Base-by-base conservation (phyloP, 30 jellyfish, hydroid and myxozoan species). In the Cassiopea xamachana region DNA sequence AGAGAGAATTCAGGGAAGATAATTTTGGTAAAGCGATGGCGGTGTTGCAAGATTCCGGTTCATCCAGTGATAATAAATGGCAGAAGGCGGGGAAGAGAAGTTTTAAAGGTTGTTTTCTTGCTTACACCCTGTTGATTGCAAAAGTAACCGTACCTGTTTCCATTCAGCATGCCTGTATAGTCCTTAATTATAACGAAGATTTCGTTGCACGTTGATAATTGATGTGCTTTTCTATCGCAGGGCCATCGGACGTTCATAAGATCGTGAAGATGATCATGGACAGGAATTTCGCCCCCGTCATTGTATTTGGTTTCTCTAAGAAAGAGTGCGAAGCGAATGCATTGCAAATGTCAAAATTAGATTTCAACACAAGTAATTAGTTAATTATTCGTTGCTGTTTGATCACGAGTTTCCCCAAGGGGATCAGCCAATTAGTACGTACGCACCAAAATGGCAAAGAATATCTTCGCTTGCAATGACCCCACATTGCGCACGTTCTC, bases 301-400 rank as follows among this genome's bases (percentile, higher is more conserved):
- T 96, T 70, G 93, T 92, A 18, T 96, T 96, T 83, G 96, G 99
- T 43, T 96, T 96, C 74, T 93, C 98, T 48, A 96, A 96, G 71
- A 96, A 93, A 71, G 99, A 96, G 59, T 96, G 99, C 60, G 99
- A 96, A 83, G 98, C 98, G 18, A 93, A 92, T 58, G 99, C 99
- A 9, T 79, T 94, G 80, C 98, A 94, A 49, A 91, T 94, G 98
- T 94, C 98, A 2, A 94, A 94, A 73, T 94, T 94, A 46, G 98
- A 94, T 69, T 94, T 94, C 90, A 94, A 94, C 73, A 94, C 98
- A 27, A 95, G 98, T 94, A 82, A 51, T 60, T n/a, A 58, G 15
- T 46, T 27, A 27, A 27, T 27, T 27, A 27, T 27, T 27, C 0
- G 39, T 27, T 27, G 39, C 39, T 27, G 39, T 27, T 27, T 27